phyloP scores from a whole-genome alignment of 1,140 invertebrate genomes.

The Orius laevigatus region DNA sequence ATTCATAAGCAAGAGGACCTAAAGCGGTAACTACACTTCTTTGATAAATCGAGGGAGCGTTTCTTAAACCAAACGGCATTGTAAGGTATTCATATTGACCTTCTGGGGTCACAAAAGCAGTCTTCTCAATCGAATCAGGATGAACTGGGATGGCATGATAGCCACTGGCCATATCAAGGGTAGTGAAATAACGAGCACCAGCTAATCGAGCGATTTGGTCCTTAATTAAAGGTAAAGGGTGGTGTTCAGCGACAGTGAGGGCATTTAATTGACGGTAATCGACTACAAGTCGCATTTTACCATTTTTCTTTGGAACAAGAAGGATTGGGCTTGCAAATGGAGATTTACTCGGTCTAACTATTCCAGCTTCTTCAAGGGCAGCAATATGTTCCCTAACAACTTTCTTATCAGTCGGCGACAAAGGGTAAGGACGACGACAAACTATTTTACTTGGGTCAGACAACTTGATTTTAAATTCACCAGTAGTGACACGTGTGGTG shows the following conservation, averaged over 20 bases:
- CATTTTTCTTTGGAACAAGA: constrained; percentile 19
- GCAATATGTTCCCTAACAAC: constrained; percentile 11
- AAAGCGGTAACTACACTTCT: constrained; percentile 22
- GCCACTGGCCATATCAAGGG: constrained; percentile 23
- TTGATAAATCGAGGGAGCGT: constrained; percentile 29
- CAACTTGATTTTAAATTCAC: constrained; percentile 14
- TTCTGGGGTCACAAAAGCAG: constrained; percentile 28
- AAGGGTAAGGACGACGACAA: constrained; percentile 13
- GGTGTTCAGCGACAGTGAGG: constrained; percentile 24
- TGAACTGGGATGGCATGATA: constrained; percentile 29
- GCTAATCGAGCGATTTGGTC: constrained; percentile 24
- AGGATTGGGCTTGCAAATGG: constrained; percentile 25
- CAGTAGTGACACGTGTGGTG: background rate
- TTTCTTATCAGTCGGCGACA: constrained; percentile 11
- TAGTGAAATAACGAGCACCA: constrained; percentile 23
- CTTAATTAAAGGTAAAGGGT: constrained; percentile 22
- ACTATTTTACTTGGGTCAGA: constrained; percentile 12
- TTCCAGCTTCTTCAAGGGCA: constrained; percentile 4
- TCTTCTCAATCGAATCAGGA: constrained; percentile 26
- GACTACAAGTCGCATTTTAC: constrained; percentile 27
- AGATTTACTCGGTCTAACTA: constrained; percentile 20
- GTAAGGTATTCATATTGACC: constrained; percentile 27
- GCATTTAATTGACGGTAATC: constrained; percentile 28
- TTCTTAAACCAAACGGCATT: constrained; percentile 31
- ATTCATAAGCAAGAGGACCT: background rate